Percentiles rank a stretch among this genome's conserved stretches.
These are phyloP conservation scores for Lissocephala sabroskyi DNA, from an alignment of 2,888 invertebrate species.

Conservation along the genomic window DNA sequence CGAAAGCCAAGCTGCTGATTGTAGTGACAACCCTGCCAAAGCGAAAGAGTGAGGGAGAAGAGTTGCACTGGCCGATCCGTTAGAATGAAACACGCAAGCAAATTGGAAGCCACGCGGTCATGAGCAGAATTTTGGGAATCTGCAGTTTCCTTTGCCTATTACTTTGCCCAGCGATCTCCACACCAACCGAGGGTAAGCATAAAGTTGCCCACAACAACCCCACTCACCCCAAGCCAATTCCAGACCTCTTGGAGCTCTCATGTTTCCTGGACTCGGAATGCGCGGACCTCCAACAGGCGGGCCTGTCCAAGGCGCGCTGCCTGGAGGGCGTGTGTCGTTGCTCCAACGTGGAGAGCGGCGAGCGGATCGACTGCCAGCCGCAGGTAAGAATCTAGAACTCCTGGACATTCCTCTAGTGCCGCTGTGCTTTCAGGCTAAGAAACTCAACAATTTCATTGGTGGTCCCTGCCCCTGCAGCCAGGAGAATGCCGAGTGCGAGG, in stretches of 20 bases:
- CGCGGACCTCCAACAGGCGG: conserved; percentile 32
- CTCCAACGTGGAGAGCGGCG: conserved; percentile 22
- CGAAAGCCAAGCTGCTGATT: too few species aligned
- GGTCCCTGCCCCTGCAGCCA: conserved; percentile 63
- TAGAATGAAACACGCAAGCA: too few species aligned
- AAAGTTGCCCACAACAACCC: too few species aligned
- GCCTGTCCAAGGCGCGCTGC: conserved; percentile 38
- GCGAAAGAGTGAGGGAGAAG: too few species aligned
- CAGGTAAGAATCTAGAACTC: conserved; percentile 25
- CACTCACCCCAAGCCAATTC: too few species aligned
- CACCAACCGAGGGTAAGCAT: too few species aligned
- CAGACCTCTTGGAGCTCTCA: conserved; percentile 16
- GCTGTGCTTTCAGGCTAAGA: conserved; percentile 28
- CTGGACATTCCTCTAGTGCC: not conserved
- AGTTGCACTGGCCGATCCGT: too few species aligned
- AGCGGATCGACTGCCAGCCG: conserved; percentile 48
- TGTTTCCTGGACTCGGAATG: conserved; percentile 54
- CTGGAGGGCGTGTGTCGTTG: conserved; percentile 46
- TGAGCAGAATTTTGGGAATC: too few species aligned
- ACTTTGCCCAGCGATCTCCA: too few species aligned
- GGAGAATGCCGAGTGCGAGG: conserved; percentile 52
- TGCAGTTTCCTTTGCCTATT: too few species aligned
- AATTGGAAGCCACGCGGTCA: too few species aligned
- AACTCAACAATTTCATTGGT: conserved; percentile 62
- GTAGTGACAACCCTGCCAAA: too few species aligned